Evolutionary conservation across 2,797 vertebrate genomes (phyloP).

Genomic region (Siniperca scherzeri): DNA sequence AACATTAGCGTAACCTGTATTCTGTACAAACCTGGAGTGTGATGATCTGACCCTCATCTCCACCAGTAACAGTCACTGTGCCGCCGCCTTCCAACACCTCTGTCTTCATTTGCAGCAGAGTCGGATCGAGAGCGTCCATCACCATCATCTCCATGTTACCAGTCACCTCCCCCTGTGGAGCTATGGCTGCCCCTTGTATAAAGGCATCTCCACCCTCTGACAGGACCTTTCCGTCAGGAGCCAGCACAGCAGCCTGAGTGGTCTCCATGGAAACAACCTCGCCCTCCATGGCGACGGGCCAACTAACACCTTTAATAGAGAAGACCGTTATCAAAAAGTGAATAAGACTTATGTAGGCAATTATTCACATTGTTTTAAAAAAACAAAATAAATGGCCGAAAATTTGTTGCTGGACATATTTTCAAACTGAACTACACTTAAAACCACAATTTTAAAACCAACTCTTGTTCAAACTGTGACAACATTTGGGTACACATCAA

Average conservation of each 20-base stretch:
- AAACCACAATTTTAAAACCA: neutral
- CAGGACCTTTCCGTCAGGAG: conserved; percentile 92
- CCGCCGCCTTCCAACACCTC: conserved; percentile 92
- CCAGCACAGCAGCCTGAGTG: conserved; percentile 83
- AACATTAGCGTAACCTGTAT: neutral
- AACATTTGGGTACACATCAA: neutral
- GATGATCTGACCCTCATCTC: conserved; percentile 98
- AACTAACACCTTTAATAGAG: conserved; percentile 35
- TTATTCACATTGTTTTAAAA: neutral
- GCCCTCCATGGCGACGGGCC: conserved; percentile 76
- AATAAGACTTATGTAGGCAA: rapidly evolving
- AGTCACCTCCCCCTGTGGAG: conserved; percentile 80
- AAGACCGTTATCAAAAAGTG: neutral
- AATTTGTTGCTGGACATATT: neutral
- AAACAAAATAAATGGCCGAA: neutral
- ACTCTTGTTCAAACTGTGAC: neutral
- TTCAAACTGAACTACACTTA: neutral
- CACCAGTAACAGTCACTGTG: conserved; percentile 90
- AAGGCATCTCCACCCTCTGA: conserved; percentile 89
- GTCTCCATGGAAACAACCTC: conserved; percentile 80
- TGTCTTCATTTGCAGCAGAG: conserved; percentile 97
- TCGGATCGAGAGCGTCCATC: conserved; percentile 95
- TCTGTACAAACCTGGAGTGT: conserved; percentile 85
- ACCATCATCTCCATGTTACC: conserved; percentile 97
- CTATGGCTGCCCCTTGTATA: conserved; percentile 77